phyloP scores from a whole-genome alignment of 53 echinoderm and acorn worm species.

The Crossaster papposus region DNA sequence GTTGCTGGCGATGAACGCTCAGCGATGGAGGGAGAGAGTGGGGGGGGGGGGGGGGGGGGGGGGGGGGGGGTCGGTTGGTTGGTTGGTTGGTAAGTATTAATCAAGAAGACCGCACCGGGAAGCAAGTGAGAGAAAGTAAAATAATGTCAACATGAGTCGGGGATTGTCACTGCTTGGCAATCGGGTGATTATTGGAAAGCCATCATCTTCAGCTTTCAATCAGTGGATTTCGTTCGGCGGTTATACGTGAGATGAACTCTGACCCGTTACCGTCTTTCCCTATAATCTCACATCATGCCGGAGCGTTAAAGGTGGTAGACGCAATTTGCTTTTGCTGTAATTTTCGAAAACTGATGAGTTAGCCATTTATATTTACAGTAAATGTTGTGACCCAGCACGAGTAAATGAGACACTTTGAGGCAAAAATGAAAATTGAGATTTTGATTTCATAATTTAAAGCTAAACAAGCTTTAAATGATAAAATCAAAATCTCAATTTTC shows the following conservation, averaged over 20 bases:
- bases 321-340: no score
- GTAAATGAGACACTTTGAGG: no score
- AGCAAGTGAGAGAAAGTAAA: slow-evolving; percentile 60
- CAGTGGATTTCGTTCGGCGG: slow-evolving; percentile 42
- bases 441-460: no score
- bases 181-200: slow-evolving; percentile 52
- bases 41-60: background rate
- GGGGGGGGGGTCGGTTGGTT: background rate
- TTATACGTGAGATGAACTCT: slow-evolving; percentile 29
- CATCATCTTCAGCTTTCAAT: slow-evolving; percentile 57
- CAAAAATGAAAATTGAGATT: no score
- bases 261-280: slow-evolving; percentile 48
- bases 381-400: no score
- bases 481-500: no score
- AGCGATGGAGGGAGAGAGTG: slow-evolving; percentile 1
- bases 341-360: no score
- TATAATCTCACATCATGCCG: slow-evolving; percentile 30
- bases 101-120: slow-evolving; percentile 8
- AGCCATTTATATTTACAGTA: no score
- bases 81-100: background rate
- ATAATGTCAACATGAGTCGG: slow-evolving; percentile 56
- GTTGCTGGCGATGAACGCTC: background rate
- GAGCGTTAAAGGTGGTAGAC: no score
- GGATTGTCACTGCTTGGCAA: slow-evolving; percentile 58
- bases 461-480: no score